Base-by-base conservation (phyloP, 2,888 invertebrate species). In the Auanema sp. region DNA sequence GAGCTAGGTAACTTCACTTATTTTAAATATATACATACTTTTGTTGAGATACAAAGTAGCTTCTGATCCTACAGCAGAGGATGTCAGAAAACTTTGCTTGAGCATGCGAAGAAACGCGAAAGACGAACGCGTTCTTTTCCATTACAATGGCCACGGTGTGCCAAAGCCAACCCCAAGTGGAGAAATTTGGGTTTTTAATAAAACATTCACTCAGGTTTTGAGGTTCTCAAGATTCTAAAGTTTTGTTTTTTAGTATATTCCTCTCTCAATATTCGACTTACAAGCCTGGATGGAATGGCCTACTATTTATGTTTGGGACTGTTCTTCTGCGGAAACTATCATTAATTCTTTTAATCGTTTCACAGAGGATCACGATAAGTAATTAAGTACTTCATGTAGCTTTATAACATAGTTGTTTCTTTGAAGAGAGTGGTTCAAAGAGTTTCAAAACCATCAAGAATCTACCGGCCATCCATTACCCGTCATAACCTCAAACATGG, bases 241-340 rank as follows among this genome's bases (percentile, higher is more conserved):
- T 18, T 47, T 47, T 50, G 2, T 49, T 23, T 25, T 58, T 4
- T 58, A 98, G 87, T 98, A 98, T 88, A 98, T 98, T 86, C 98
- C 98, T 52, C 87, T 99, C 82, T 97, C 96, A 60, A 90, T 99
- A 76, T 97, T 93, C 86, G 98, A 99, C 87, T 88, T 98, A 65
- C 97, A 98, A 88, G 90, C 91, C 2, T 99, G 98, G 98, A 95
- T 99, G 95, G 95, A 95, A 60, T 91, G 93, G 63, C 98, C 98
- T 0, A 96, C 96, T 58, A 94, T 99, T 71, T 99, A 96, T 86
- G 96, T 99, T 23, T 98, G 95, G 86, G 98, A 98, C 86, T 98
- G 97, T 87, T 94, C 95, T 61, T 95, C 93, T 87, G 97, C 98
- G 14, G 98, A 96, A 65, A 91, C 93, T 77, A 93, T 98, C 79